Percentiles rank a stretch among this genome's conserved stretches.
Evolutionary conservation across 2,113 vertebrate genomes (phyloP).

Genomic region (Zonotrichia leucophrys): DNA sequence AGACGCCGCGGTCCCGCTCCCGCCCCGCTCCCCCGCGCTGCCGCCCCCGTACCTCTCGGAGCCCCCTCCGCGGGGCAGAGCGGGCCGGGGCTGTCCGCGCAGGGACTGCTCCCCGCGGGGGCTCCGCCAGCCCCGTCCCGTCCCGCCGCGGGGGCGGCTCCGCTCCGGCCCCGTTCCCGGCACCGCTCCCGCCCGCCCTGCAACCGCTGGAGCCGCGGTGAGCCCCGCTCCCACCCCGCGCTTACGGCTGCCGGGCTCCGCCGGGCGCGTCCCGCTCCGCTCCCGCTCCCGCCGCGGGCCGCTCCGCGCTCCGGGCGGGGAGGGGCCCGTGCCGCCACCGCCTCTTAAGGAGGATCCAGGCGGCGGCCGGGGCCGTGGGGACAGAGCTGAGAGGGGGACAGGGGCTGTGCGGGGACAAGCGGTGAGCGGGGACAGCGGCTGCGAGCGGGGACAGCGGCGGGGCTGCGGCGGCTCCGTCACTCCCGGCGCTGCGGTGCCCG

Average conservation of each 20-base stretch:
- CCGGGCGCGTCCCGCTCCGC: background rate
- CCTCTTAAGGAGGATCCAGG: background rate
- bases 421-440: background rate
- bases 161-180: background rate
- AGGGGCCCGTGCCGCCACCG: background rate
- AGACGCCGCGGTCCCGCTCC: background rate
- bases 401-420: too few relatives aligned
- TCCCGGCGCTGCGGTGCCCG: background rate
- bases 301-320: background rate
- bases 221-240: background rate
- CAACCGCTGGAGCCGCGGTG: too few relatives aligned
- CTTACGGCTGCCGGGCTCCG: background rate
- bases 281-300: background rate
- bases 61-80: too few relatives aligned
- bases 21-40: background rate
- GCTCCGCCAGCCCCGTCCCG: background rate
- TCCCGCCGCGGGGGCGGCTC: background rate
- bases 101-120: background rate
- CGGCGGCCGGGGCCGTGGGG: background rate
- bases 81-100: background rate
- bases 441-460: background rate
- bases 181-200: background rate
- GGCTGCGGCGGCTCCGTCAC: background rate
- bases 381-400: background rate
- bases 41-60: background rate